phyloP scores from a whole-genome alignment of 2,113 vertebrate species.

The Lasiurus cinereus region DNA sequence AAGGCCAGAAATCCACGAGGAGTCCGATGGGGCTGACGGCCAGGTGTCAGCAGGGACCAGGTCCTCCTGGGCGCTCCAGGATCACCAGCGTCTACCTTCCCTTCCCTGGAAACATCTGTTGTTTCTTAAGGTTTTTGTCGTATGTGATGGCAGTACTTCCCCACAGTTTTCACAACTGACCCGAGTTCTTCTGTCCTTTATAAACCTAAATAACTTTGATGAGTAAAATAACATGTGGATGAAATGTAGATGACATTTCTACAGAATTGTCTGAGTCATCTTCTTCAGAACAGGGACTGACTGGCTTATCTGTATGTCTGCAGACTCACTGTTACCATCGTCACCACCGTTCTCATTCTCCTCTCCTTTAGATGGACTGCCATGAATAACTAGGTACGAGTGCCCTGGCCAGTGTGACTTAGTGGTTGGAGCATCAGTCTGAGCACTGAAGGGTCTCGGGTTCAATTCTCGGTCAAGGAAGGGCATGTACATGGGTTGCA shows the following conservation, averaged over 20 bases:
- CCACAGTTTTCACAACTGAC: neutral
- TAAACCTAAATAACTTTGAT: neutral
- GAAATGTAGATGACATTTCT: neutral
- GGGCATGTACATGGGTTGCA: too few species aligned
- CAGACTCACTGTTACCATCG: neutral
- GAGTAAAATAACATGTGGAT: neutral
- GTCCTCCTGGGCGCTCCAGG: neutral
- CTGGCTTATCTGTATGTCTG: neutral
- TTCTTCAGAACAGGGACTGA: neutral
- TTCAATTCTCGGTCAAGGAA: too few species aligned
- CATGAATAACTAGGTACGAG: too few species aligned
- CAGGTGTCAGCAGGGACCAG: neutral
- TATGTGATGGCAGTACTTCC: neutral
- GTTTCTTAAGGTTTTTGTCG: neutral
- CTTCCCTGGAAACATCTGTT: neutral
- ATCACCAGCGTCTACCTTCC: neutral
- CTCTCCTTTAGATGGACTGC: neutral
- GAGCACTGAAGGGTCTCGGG: too few species aligned
- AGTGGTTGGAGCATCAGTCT: too few species aligned
- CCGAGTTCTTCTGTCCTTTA: neutral
- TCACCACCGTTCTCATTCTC: neutral
- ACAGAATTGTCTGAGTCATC: neutral
- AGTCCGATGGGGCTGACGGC: neutral
- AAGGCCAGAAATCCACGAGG: neutral
- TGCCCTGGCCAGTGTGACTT: too few species aligned